phyloP scores from a whole-genome alignment of 2,888 invertebrate species.

The Disparrhopalites patrizii region DNA sequence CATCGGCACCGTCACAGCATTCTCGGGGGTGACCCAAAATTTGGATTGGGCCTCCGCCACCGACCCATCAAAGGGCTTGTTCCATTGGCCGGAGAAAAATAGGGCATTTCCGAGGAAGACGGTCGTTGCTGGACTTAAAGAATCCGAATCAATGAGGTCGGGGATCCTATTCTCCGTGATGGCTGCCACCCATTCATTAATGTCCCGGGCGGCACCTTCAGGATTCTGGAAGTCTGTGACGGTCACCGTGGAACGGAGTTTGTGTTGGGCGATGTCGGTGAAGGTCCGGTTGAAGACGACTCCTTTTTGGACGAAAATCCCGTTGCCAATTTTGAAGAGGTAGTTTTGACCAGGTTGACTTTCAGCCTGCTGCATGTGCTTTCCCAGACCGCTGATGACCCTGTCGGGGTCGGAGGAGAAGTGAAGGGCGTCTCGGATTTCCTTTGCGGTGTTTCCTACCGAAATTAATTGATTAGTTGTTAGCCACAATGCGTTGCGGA shows the following conservation, averaged over 20 bases:
- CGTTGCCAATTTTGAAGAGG: slow-evolving; percentile 34
- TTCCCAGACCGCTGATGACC: slow-evolving; percentile 26
- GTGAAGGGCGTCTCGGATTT: slow-evolving; percentile 27
- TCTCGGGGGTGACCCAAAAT: background rate
- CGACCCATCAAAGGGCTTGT: slow-evolving; percentile 28
- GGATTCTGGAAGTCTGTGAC: slow-evolving; percentile 20
- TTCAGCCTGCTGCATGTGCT: slow-evolving; percentile 25
- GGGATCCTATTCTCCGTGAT: slow-evolving; percentile 28
- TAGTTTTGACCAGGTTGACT: slow-evolving; percentile 18
- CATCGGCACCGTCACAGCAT: slow-evolving; percentile 22
- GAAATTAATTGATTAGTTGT: no score
- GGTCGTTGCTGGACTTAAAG: slow-evolving; percentile 12
- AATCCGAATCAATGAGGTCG: slow-evolving; percentile 12
- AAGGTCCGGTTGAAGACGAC: slow-evolving; percentile 15
- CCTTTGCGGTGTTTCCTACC: slow-evolving; percentile 32
- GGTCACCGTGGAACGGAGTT: slow-evolving; percentile 16
- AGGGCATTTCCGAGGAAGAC: slow-evolving; percentile 33
- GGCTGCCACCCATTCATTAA: slow-evolving; percentile 32
- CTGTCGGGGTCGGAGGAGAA: slow-evolving; percentile 29
- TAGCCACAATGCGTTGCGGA: no score
- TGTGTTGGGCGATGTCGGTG: slow-evolving; percentile 1
- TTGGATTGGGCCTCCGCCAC: background rate
- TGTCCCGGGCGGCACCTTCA: slow-evolving; percentile 6
- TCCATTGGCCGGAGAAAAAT: slow-evolving; percentile 36
- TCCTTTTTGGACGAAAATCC: slow-evolving; percentile 30